Percentiles rank a stretch among this genome's conserved stretches.
Evolutionary conservation across 1,140 invertebrate species (phyloP).

Genomic region (Halyomorpha halys): DNA sequence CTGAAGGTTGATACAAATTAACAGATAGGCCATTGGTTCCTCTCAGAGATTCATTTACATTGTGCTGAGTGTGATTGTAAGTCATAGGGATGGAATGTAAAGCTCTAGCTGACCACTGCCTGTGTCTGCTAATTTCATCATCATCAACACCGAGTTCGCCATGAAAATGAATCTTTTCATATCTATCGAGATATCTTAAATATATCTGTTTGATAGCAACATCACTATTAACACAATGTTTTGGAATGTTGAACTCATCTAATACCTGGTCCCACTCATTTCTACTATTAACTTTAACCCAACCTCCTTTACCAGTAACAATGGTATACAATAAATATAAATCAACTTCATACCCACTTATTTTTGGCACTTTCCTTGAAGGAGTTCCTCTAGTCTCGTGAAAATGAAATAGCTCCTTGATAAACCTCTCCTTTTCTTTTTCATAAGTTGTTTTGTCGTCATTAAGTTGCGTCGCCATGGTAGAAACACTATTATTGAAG

Average conservation of each 20-base stretch:
- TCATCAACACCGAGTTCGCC: slow-evolving; percentile 61
- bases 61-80: slow-evolving; percentile 76
- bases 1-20: slow-evolving; percentile 61
- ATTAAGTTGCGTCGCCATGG: background rate
- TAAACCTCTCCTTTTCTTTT: slow-evolving; percentile 43
- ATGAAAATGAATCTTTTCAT: slow-evolving; percentile 76
- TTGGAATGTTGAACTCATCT: slow-evolving; percentile 63
- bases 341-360: slow-evolving; percentile 82
- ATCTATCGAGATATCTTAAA: slow-evolving; percentile 68
- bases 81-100: slow-evolving; percentile 62
- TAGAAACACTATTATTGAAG: background rate
- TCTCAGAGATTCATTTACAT: slow-evolving; percentile 54
- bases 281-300: slow-evolving; percentile 78
- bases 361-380: slow-evolving; percentile 61
- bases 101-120: slow-evolving; percentile 53
- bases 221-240: slow-evolving; percentile 72
- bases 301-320: slow-evolving; percentile 82
- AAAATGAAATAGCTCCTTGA: slow-evolving; percentile 69
- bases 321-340: slow-evolving; percentile 79
- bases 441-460: slow-evolving; percentile 17
- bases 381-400: slow-evolving; percentile 75
- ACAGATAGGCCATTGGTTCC: slow-evolving; percentile 55
- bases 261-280: slow-evolving; percentile 75
- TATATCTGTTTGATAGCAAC: slow-evolving; percentile 82
- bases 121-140: slow-evolving; percentile 60